These are phyloP conservation scores for Thymelicus lineola DNA, from an alignment of 2,888 invertebrate genomes.

Conservation along the genomic window DNA sequence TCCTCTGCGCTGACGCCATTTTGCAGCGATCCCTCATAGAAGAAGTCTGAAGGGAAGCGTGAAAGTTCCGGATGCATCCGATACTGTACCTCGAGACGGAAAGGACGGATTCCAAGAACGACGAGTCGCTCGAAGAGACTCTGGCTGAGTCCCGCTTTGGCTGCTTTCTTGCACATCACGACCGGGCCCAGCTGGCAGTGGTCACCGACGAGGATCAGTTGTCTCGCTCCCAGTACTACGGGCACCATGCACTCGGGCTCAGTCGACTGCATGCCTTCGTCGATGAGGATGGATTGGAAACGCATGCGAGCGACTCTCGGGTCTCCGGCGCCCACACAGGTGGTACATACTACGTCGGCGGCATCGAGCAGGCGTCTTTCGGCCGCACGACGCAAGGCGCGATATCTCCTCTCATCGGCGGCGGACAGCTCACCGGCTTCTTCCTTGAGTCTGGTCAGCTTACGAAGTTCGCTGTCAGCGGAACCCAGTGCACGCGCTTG, in stretches of 20 bases:
- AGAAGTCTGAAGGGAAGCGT: slow-evolving; percentile 99
- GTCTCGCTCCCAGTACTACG: slow-evolving; percentile 98
- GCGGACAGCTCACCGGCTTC: slow-evolving; percentile 99
- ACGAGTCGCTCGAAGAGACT: slow-evolving; percentile 98
- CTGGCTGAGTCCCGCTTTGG: slow-evolving; percentile 97
- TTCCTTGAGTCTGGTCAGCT: slow-evolving; percentile 98
- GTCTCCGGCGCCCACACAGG: slow-evolving; percentile 99
- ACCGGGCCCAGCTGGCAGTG: slow-evolving; percentile 99
- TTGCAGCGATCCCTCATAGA: slow-evolving; percentile 99
- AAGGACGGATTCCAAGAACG: slow-evolving; percentile 98
- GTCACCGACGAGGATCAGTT: slow-evolving; percentile 98
- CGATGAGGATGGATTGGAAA: slow-evolving; percentile 98
- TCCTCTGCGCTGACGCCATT: slow-evolving; percentile 99
- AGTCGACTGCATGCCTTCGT: slow-evolving; percentile 98
- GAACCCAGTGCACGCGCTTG: slow-evolving; percentile 98
- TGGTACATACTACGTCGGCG: slow-evolving; percentile 99
- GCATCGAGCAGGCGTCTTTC: slow-evolving; percentile 96
- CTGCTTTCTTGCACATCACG: slow-evolving; percentile 99
- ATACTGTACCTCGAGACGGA: slow-evolving; percentile 98
- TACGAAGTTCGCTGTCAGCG: slow-evolving; percentile 94
- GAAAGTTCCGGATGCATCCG: slow-evolving; percentile 99
- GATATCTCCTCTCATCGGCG: slow-evolving; percentile 97
- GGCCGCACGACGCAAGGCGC: slow-evolving; percentile 94
- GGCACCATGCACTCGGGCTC: slow-evolving; percentile 99
- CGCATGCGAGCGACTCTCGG: slow-evolving; percentile 96